Conservation (phyloP, 2,113 vertebrate genomes). For the Zeus faber region DNA sequence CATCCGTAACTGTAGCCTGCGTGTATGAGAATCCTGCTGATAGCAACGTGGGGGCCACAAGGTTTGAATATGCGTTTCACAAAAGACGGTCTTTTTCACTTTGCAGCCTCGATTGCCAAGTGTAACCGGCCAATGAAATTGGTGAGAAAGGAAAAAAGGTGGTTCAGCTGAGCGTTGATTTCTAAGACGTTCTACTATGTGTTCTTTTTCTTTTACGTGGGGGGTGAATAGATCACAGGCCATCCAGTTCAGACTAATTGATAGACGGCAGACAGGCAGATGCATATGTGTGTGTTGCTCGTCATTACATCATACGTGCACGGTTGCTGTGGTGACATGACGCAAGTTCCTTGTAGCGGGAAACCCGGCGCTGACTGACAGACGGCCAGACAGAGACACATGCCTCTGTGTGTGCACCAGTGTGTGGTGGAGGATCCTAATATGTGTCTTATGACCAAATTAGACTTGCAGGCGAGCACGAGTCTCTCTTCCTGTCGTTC, state of each 20-base stretch:
- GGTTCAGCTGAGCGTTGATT: too few relatives aligned
- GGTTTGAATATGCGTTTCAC: too few relatives aligned
- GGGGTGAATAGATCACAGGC: too few relatives aligned
- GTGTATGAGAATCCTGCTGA: too few relatives aligned
- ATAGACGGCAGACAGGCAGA: conserved; percentile 5
- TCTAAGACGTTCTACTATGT: too few relatives aligned
- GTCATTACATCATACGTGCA: conserved; percentile 56
- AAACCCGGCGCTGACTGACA: conserved; percentile 16
- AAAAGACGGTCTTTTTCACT: too few relatives aligned
- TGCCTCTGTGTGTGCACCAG: background rate
- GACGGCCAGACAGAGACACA: background rate
- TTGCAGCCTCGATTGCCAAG: too few relatives aligned
- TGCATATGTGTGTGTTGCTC: conserved; percentile 41
- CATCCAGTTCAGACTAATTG: background rate
- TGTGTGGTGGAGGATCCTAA: background rate
- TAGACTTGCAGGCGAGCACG: background rate
- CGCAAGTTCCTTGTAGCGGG: conserved; percentile 35
- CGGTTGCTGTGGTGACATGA: conserved; percentile 45
- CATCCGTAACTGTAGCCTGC: too few relatives aligned
- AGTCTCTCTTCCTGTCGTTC: background rate
- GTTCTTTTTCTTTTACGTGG: too few relatives aligned
- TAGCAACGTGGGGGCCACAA: too few relatives aligned
- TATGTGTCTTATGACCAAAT: background rate
- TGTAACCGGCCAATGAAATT: too few relatives aligned
- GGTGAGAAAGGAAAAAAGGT: too few relatives aligned